phyloP scores from a whole-genome alignment of 2,797 vertebrate species.

The Clamator glandarius region DNA sequence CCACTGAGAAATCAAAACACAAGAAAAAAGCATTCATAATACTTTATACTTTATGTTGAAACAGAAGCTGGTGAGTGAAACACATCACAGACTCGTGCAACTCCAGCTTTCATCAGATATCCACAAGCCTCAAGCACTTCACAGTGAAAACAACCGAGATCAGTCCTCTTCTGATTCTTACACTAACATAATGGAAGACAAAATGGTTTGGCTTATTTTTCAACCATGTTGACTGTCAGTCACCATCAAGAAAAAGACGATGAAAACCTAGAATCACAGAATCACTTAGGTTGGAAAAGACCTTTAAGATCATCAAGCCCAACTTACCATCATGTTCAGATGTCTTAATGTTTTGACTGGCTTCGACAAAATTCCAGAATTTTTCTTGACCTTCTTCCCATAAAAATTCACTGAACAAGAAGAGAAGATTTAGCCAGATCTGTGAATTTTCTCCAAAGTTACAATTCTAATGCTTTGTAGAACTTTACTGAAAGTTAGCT shows the following conservation, averaged over 20 bases:
- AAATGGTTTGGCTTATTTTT: background rate
- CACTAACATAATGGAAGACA: background rate
- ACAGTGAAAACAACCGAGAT: background rate
- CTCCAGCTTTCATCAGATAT: background rate
- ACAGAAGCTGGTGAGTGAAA: background rate
- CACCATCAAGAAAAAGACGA: background rate
- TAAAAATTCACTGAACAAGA: slow-evolving; percentile 89
- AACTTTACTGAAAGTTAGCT: background rate
- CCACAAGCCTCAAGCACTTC: background rate
- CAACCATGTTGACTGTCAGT: background rate
- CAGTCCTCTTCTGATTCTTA: background rate
- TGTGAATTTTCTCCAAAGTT: background rate
- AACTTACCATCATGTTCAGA: slow-evolving; percentile 85
- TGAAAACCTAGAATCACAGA: background rate
- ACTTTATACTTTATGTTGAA: background rate
- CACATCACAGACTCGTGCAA: background rate
- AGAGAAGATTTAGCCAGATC: slow-evolving; percentile 4
- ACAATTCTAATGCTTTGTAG: background rate
- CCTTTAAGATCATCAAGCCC: too few relatives aligned
- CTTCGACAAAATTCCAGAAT: slow-evolving; percentile 96
- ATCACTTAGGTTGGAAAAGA: too few relatives aligned
- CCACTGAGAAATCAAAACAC: background rate
- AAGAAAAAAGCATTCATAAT: slow-evolving; percentile 21
- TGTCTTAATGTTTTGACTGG: slow-evolving; percentile 85
- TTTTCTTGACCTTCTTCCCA: slow-evolving; percentile 94